Percentiles rank a stretch among this genome's conserved stretches.
Conservation (phyloP, 2,888 invertebrate genomes). For the Agrotis puta region DNA sequence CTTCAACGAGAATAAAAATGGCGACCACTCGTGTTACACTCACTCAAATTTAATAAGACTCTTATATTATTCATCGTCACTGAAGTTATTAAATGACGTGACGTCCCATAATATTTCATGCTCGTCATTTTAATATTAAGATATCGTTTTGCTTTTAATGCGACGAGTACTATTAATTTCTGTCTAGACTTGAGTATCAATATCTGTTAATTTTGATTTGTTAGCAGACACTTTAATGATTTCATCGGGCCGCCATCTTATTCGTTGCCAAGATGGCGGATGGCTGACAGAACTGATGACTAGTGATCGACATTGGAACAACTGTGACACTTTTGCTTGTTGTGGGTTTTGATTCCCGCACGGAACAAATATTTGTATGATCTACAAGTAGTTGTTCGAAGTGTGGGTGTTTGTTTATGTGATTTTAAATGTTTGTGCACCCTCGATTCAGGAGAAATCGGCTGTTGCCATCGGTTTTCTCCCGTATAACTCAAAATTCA, state of each 20-base stretch:
- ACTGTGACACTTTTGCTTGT: too few species aligned
- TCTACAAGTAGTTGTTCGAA: too few species aligned
- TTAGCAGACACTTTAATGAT: background rate
- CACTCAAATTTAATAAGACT: conserved; percentile 26
- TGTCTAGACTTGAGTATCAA: conserved; percentile 47
- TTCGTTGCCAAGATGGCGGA: too few species aligned
- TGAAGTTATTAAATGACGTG: conserved; percentile 43
- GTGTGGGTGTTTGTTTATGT: too few species aligned
- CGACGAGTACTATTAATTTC: conserved; percentile 25
- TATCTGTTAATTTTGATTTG: conserved; percentile 35
- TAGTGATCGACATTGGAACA: too few species aligned
- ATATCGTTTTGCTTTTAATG: conserved; percentile 18
- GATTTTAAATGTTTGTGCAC: too few species aligned
- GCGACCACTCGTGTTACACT: background rate
- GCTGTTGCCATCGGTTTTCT: too few species aligned
- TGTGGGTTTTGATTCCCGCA: too few species aligned
- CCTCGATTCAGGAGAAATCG: too few species aligned
- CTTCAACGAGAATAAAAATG: conserved; percentile 4
- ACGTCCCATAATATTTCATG: conserved; percentile 32
- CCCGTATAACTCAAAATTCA: too few species aligned
- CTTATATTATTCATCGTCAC: conserved; percentile 40
- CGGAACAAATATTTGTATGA: too few species aligned
- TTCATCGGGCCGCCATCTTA: background rate
- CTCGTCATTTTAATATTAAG: conserved; percentile 27
- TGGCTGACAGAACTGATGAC: too few species aligned